Evolutionary conservation across 1,140 invertebrate species (phyloP).

Genomic region (Trachymyrmex cornetzi): DNA sequence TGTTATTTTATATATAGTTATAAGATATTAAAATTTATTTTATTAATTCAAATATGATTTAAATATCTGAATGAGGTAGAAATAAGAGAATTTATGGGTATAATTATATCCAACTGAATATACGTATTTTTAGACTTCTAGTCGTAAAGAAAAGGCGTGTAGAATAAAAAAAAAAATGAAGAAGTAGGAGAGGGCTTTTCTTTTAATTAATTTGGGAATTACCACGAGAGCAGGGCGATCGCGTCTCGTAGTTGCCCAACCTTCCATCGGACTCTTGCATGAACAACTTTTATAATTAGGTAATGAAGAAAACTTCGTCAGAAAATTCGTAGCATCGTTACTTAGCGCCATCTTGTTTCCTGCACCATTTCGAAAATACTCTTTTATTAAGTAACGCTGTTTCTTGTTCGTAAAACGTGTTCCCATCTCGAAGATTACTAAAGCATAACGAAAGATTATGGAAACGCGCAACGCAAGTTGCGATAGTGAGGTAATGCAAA

Average conservation of each 20-base stretch:
- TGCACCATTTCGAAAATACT: background rate
- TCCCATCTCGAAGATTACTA: conserved; percentile 20
- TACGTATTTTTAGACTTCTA: background rate
- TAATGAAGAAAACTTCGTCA: conserved; percentile 74
- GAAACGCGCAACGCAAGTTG: background rate
- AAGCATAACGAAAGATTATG: conserved; percentile 22
- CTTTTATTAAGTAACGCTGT: conserved; percentile 49
- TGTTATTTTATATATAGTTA: background rate
- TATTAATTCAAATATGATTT: background rate
- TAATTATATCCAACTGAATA: background rate
- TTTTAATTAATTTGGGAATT: conserved; percentile 80
- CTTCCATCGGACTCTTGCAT: conserved; percentile 62
- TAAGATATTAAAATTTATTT: background rate
- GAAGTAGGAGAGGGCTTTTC: conserved; percentile 65
- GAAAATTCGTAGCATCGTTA: conserved; percentile 71
- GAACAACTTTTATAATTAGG: conserved; percentile 81
- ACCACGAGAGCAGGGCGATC: conserved; percentile 51
- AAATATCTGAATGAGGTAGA: background rate
- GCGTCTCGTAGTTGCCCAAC: conserved; percentile 22
- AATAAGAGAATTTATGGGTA: conserved; percentile 7
- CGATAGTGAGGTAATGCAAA: background rate
- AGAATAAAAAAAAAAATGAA: conserved; percentile 10
- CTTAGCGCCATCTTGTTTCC: conserved; percentile 31
- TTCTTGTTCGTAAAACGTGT: background rate
- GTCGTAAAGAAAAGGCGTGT: conserved; percentile 21